A percentile compares a stretch with the other conserved stretches of the same genome.
These are phyloP conservation scores for Tetramorium simillimum DNA, from an alignment of 1,140 invertebrate genomes.

Conservation along the genomic window DNA sequence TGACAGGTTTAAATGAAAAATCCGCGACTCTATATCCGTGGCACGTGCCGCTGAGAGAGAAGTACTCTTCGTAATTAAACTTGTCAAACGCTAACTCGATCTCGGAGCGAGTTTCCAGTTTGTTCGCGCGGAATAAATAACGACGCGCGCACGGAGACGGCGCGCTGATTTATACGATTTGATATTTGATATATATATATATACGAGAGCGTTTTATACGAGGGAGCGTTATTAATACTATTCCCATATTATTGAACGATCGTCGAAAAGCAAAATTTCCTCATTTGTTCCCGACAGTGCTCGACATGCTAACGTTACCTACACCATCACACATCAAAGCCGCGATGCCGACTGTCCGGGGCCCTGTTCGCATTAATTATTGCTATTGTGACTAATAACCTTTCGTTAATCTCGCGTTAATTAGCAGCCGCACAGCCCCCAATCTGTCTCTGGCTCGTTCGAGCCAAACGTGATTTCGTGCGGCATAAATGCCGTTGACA, in stretches of 20 bases:
- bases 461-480: conserved; percentile 45
- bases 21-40: conserved; percentile 1
- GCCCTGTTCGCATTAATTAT: conserved; percentile 44
- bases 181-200: neutral
- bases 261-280: conserved; percentile 16
- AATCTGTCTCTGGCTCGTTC: conserved; percentile 25
- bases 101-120: conserved; percentile 36
- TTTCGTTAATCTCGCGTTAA: conserved; percentile 66
- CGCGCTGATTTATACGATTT: conserved; percentile 34
- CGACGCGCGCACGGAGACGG: conserved; percentile 8
- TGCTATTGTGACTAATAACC: conserved; percentile 50
- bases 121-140: conserved; percentile 39
- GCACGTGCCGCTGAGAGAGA: neutral
- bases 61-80: conserved; percentile 48
- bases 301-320: conserved; percentile 1
- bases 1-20: conserved; percentile 32
- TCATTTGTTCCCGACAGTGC: conserved; percentile 5
- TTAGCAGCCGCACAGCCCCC: conserved; percentile 34
- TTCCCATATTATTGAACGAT: neutral
- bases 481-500: conserved; percentile 54
- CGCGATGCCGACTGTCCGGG: neutral
- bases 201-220: neutral
- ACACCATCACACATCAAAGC: neutral
- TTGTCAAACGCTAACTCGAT: conserved; percentile 51
- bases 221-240: conserved; percentile 22